Evolutionary conservation across 2,113 vertebrate species (phyloP).

Genomic region (Forbesichthys papilliferus): DNA sequence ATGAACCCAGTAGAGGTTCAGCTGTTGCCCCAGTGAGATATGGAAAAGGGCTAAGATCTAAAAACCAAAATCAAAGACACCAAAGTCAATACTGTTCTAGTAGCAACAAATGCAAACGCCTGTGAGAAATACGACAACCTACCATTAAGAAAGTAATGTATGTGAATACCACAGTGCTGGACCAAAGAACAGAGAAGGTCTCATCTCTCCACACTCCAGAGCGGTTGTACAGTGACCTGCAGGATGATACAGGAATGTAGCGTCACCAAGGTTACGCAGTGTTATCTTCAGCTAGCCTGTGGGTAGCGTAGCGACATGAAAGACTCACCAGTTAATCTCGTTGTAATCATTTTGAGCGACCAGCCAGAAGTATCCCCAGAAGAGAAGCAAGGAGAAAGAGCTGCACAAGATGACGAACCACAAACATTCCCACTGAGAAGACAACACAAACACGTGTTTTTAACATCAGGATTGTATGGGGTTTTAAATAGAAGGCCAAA

Average conservation of each 20-base stretch:
- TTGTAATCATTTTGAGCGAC: slow-evolving; percentile 94
- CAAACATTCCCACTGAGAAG: slow-evolving; percentile 89
- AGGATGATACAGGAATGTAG: slow-evolving; percentile 5
- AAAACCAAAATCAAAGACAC: slow-evolving; percentile 3
- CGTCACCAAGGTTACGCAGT: background rate
- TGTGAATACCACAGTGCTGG: slow-evolving; percentile 85
- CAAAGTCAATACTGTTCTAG: background rate
- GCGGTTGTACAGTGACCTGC: slow-evolving; percentile 91
- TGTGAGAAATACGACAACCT: background rate
- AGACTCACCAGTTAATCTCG: slow-evolving; percentile 93
- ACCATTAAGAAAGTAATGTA: slow-evolving; percentile 91
- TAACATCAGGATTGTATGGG: background rate
- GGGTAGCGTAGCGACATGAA: no score
- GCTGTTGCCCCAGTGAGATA: slow-evolving; percentile 91
- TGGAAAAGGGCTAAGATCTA: slow-evolving; percentile 94
- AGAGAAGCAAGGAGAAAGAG: slow-evolving; percentile 88
- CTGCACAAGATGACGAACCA: slow-evolving; percentile 91
- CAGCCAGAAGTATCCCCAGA: slow-evolving; percentile 98
- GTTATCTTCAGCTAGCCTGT: background rate
- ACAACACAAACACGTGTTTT: slow-evolving; percentile 24
- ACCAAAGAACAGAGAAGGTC: slow-evolving; percentile 86
- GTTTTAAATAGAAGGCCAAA: no score
- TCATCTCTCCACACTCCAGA: slow-evolving; percentile 93
- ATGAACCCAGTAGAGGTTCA: slow-evolving; percentile 97
- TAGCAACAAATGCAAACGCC: background rate